Evolutionary conservation across 2,113 vertebrate species (phyloP), one percentile per base, ranked within the genome.

Genomic region (Cryptomyrus ogoouensis): DNA sequence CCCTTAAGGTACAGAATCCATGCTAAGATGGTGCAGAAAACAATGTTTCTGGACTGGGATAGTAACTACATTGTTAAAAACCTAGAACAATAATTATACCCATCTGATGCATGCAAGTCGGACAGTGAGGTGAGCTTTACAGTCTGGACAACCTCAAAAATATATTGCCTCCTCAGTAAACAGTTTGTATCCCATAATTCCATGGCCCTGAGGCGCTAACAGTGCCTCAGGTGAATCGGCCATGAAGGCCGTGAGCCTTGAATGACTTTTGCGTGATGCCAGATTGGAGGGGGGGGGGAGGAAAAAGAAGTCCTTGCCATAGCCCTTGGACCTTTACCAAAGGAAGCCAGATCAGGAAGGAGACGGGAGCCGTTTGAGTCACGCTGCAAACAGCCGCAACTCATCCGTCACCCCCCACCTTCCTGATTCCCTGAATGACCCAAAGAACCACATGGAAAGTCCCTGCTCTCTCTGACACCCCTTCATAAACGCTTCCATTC

Each of bases 351-450:
- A 95, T 96, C 96, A 97, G 98, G 97, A 98, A 98, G 97, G 97
- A 97, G 97, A 97, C 97, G 97, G 98, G 98, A 98, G 31, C 5
- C 97, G 96, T 96, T 96, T 95, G 96, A 97, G 96, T 97, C 97
- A 97, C 96, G 95, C 95, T 96, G 93, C 93, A 93, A 94, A 95
- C 96, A 96, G 95, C 96, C 95, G 96, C 84, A 91, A 95, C 94
- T 92, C 74, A 39, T 80, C 74, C 31, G 6, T 1, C 95, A 95
- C 94, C 95, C 93, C 89, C 94, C 93, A 88, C 94, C 90, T 80
- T 80, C 31, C 74, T 17, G 35, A 39, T 17, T 80, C 62, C n/a
- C 27, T 5, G 27, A 4, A 70, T 70, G n/a, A 70, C 62, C 58
- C 10, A 31, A 13, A 70, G 74, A 42, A 17, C 74, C 74, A 80